Evolutionary conservation across 2,797 vertebrate genomes (phyloP).

Genomic region (Eulemur mongoz): DNA sequence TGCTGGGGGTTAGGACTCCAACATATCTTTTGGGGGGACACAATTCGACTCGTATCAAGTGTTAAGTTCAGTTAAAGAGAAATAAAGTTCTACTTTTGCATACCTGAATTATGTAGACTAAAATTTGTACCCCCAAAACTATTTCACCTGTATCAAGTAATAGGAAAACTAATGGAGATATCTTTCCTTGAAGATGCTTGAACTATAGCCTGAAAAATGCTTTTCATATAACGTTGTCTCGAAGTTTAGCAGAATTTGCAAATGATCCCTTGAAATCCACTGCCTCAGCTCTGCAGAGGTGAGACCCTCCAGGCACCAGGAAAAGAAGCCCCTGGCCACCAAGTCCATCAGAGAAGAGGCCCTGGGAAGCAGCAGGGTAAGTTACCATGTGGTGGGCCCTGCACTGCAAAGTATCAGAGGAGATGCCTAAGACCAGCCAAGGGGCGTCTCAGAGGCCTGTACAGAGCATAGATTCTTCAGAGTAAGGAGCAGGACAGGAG

Average conservation of each 20-base stretch:
- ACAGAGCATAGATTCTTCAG: background rate
- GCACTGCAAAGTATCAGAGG: background rate
- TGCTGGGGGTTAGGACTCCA: background rate
- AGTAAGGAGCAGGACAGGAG: background rate
- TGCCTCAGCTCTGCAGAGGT: background rate
- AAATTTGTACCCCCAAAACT: background rate
- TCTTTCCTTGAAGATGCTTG: background rate
- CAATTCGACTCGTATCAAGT: background rate
- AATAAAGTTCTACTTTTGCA: background rate
- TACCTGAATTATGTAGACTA: background rate
- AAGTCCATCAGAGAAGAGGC: background rate
- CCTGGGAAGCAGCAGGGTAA: background rate
- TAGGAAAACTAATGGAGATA: background rate
- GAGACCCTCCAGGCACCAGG: background rate
- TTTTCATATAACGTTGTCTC: background rate
- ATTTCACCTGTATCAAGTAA: background rate
- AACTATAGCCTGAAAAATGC: background rate
- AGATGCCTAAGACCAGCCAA: background rate
- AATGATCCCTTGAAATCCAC: background rate
- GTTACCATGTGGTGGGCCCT: background rate
- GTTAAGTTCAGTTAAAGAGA: background rate
- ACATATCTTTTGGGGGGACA: background rate
- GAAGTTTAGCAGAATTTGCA: background rate
- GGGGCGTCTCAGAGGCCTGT: background rate
- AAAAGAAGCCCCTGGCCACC: background rate